Evolutionary conservation across 2,888 invertebrate genomes (phyloP), one percentile per base, ranked within the genome.

Genomic region (Crematogaster levior): DNA sequence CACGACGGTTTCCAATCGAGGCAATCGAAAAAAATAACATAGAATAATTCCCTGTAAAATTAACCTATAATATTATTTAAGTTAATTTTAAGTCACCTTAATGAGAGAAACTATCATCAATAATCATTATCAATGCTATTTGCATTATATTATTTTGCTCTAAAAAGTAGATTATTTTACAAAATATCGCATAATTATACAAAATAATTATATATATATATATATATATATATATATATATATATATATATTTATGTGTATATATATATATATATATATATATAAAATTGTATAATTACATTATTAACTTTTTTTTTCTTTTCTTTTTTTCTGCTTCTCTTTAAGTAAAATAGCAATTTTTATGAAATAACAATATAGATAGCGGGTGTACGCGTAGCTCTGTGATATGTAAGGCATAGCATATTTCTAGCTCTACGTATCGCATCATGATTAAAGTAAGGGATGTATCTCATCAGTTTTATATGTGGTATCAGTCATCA

Each of bases 401-500:
- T 95, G 95, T 95, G 95, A 95, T 95, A 95, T 95, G 94, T 94
- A 94, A 93, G 88, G 94, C 91, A 93, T 94, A 94, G 93, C 93
- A 91, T 93, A 93, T 93, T 91, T 89, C 89, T 92, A 93, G 91
- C 91, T 90, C 91, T 91, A 92, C 91, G 91, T 92, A 91, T 91
- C 90, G 91, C 92, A 91, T 91, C 92, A 91, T 92, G 89, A 89
- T 92, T 93, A 90, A 91, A 91, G 89, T 92, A 92, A 91, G 89
- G 88, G 85, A 92, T 83, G 84, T 87, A 90, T 87, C 89, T 92
- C 91, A 91, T 92, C 92, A 90, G 92, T 93, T 93, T 93, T 92
- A 90, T 90, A 90, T 88, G 88, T 90, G 89, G 88, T 90, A 91
- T 92, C 92, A 92, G 92, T 92, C 91, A 91, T 91, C 90, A 91